Evolutionary conservation across 2,888 invertebrate genomes (phyloP), one percentile per base, ranked within the genome.

Genomic region (Diarsia mendica): DNA sequence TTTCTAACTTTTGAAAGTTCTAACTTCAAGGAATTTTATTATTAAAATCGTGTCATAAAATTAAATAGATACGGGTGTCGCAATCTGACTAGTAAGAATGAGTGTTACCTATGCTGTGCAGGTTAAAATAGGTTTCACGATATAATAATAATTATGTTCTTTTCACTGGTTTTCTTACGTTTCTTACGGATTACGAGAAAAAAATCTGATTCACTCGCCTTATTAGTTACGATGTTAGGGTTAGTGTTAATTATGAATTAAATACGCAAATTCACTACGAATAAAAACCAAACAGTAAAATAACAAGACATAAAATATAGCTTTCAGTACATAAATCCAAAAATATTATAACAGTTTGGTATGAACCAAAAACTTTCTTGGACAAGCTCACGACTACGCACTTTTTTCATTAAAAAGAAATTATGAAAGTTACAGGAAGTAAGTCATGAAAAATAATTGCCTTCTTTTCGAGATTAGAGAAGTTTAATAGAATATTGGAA

Each of bases 351-450:
- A 28, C 33, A 49, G 48, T 64, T 74, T 18, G n/a, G n/a, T 46
- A 65, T 0, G 0, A 39, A 81, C 65, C 20, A 9, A 51, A 65
- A 80, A 80, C 8, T 53, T 70, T 76, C 13, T 46, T 55, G 28
- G 20, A 66, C 6, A 66, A 80, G 39, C 20, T 64, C 48, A 53
- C 9, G 58, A 44, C 10, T 46, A 9, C 55, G 13, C 46, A 72
- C 15, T 72, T 72, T 80, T 82, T 80, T 72, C 68, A 77, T 82
- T 82, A 72, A 66, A 82, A 72, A 72, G 10, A 66, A 18, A 77
- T 72, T 39, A 68, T 77, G 28, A 39, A 63, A 63, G 65, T 53
- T 20, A 51, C 18, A 20, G 20, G 28, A 61, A 58, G 55, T 48
- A 20, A 49, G 15, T 65, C 68, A 71, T 28, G 46, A 15, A 72